These are phyloP conservation scores for Lacerta viridis DNA, from an alignment of 2,797 vertebrate species.

Conservation along the genomic window DNA sequence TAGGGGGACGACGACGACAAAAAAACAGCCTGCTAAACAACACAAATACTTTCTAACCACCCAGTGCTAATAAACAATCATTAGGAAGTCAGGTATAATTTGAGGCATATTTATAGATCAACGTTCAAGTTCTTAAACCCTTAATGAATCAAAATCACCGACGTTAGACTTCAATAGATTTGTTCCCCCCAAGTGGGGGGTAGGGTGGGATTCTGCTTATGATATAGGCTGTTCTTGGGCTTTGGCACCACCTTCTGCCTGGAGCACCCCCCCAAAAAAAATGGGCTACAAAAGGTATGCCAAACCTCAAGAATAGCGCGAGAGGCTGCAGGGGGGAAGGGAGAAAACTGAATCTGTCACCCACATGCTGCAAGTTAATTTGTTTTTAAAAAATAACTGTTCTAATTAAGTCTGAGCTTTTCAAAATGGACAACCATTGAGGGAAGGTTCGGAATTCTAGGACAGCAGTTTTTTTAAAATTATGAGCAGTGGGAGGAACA, in stretches of 20 bases:
- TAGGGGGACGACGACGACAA: too few species aligned
- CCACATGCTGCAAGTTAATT: background rate
- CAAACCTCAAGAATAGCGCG: background rate
- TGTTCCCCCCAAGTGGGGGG: background rate
- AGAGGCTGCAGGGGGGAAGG: background rate
- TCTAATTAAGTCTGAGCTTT: background rate
- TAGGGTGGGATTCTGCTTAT: background rate
- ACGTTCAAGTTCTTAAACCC: background rate
- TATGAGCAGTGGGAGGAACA: background rate
- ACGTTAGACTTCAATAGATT: constrained; percentile 17
- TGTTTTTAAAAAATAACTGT: too few species aligned
- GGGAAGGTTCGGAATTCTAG: background rate
- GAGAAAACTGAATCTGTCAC: background rate
- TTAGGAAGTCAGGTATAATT: constrained; percentile 36
- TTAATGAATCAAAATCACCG: constrained; percentile 36
- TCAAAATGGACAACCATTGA: background rate
- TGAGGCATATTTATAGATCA: constrained; percentile 22
- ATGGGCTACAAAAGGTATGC: background rate
- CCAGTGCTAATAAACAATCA: background rate
- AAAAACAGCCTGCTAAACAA: background rate
- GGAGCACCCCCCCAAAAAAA: background rate
- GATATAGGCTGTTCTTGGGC: background rate
- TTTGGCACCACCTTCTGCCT: background rate
- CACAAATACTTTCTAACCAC: background rate
- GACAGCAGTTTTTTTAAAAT: background rate